Evolutionary conservation across 1,140 invertebrate genomes (phyloP).

Genomic region (Dryas iulia): DNA sequence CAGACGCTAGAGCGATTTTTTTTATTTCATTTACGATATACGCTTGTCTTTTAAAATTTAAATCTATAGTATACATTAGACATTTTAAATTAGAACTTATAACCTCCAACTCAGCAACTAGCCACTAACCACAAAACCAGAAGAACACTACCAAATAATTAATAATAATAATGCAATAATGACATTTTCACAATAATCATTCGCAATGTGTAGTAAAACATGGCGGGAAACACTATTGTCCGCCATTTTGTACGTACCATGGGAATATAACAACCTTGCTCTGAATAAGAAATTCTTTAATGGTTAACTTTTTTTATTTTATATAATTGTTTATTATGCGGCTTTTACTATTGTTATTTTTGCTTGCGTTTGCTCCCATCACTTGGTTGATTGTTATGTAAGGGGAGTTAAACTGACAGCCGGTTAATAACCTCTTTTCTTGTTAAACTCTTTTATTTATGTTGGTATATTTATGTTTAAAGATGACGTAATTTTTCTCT

Average conservation of each 20-base stretch:
- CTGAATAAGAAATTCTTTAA: not conserved
- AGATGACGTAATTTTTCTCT: no score
- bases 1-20: no score
- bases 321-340: not conserved
- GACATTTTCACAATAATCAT: not conserved
- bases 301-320: not conserved
- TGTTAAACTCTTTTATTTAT: no score
- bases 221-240: not conserved
- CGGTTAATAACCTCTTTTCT: not conserved
- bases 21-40: no score
- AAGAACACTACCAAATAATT: not conserved
- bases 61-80: no score
- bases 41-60: no score
- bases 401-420: not conserved
- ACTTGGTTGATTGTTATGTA: not conserved
- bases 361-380: not conserved
- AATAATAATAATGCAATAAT: not conserved
- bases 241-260: not conserved
- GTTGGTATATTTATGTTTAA: no score
- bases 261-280: not conserved
- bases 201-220: not conserved
- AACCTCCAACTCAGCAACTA: no score
- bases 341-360: not conserved
- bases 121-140: not conserved
- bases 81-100: no score